Evolutionary conservation across 2,888 invertebrate genomes (phyloP).

Genomic region (Amiota minor): DNA sequence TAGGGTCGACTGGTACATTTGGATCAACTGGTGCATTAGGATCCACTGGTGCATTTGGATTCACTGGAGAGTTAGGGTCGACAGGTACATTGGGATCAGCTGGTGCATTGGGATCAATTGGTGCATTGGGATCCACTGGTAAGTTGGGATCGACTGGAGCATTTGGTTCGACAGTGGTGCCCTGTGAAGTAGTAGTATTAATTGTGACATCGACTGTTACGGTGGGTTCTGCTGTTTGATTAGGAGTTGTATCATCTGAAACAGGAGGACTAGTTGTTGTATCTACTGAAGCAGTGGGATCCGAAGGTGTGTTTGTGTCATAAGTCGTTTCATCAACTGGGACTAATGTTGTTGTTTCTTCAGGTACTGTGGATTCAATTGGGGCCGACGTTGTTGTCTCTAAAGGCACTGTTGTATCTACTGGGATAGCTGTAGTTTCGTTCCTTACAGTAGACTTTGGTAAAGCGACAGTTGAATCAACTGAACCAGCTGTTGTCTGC

Average conservation of each 20-base stretch:
- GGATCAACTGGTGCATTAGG: slow-evolving; percentile 31
- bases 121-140: slow-evolving; percentile 22
- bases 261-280: not conserved
- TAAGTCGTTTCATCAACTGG: slow-evolving; percentile 9
- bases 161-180: slow-evolving; percentile 33
- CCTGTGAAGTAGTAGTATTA: slow-evolving; percentile 18
- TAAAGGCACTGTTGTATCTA: slow-evolving; percentile 21
- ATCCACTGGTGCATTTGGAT: slow-evolving; percentile 23
- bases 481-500: slow-evolving; percentile 21
- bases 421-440: slow-evolving; percentile 32
- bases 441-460: slow-evolving; percentile 32
- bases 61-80: slow-evolving; percentile 19
- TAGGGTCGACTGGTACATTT: slow-evolving; percentile 19
- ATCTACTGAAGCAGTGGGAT: slow-evolving; percentile 12
- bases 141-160: slow-evolving; percentile 29
- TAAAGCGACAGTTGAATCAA: slow-evolving; percentile 20
- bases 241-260: slow-evolving; percentile 20
- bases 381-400: not conserved
- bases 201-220: slow-evolving; percentile 23
- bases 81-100: slow-evolving; percentile 26
- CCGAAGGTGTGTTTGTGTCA: not conserved
- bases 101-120: slow-evolving; percentile 31
- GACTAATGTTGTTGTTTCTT: slow-evolving; percentile 33
- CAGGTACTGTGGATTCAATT: slow-evolving; percentile 14
- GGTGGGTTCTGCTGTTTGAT: not conserved